Evolutionary conservation across 2,113 vertebrate genomes (phyloP).

Genomic region (Amazona guildingii): DNA sequence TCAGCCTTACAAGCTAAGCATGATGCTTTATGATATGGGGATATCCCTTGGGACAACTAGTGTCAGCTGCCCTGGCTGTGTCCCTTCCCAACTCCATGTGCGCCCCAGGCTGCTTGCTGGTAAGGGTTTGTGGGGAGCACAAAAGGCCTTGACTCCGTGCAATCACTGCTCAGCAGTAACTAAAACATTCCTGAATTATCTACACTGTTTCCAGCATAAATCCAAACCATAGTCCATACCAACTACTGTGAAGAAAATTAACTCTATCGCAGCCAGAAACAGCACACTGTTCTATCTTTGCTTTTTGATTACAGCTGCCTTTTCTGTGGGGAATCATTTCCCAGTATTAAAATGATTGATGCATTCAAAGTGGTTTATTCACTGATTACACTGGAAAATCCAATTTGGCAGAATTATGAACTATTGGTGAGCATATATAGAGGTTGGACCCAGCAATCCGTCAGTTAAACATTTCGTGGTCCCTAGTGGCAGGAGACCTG

Average conservation of each 20-base stretch:
- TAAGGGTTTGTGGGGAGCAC: neutral
- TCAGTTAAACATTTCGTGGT: neutral
- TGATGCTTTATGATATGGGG: neutral
- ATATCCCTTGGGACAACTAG: neutral
- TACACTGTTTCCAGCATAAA: neutral
- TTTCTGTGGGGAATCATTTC: neutral
- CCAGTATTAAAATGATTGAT: neutral
- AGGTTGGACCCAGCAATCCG: conserved; percentile 6
- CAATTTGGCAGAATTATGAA: neutral
- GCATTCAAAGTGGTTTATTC: neutral
- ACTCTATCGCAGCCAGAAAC: neutral
- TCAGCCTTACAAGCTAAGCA: neutral
- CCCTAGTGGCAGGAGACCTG: neutral
- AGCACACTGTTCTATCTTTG: neutral
- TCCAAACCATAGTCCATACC: neutral
- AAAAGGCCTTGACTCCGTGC: neutral
- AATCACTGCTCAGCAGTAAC: neutral
- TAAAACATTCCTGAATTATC: neutral
- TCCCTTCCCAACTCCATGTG: neutral
- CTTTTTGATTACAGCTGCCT: neutral
- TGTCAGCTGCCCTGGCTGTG: neutral
- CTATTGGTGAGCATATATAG: neutral
- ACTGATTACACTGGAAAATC: neutral
- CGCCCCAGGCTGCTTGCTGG: neutral
- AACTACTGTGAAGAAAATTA: neutral